Evolutionary conservation across 2,797 vertebrate species (phyloP).

Genomic region (Dendrocincla fuliginosa): DNA sequence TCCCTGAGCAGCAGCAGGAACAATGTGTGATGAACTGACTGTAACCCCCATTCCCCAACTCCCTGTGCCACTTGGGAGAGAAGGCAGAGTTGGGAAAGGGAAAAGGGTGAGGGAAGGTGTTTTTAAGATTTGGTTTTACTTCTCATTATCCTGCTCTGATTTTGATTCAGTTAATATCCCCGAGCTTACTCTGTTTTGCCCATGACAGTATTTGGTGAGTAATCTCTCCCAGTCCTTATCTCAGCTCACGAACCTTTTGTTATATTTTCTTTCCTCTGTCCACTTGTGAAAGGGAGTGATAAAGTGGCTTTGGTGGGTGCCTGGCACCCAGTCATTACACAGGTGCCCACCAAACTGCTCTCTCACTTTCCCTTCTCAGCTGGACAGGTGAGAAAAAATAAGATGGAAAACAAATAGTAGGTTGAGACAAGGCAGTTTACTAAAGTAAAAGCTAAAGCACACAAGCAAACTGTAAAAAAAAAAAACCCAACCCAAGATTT

Average conservation of each 20-base stretch:
- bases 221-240: background rate
- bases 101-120: background rate
- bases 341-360: background rate
- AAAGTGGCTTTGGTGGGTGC: background rate
- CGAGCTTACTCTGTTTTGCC: background rate
- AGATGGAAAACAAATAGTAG: background rate
- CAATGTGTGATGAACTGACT: background rate
- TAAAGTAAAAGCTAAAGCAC: background rate
- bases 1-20: background rate
- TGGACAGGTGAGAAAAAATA: background rate
- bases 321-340: background rate
- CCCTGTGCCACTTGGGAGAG: background rate
- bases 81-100: background rate
- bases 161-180: background rate
- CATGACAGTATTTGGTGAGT: background rate
- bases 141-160: background rate
- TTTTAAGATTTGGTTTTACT: background rate
- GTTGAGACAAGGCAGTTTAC: background rate
- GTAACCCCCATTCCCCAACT: background rate
- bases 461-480: background rate
- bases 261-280: background rate
- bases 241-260: background rate
- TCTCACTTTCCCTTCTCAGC: background rate
- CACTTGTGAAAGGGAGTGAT: background rate
- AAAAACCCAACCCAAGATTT: background rate